Evolutionary conservation across 2,888 invertebrate species (phyloP).

Genomic region (Caenorhabditis panamensis): DNA sequence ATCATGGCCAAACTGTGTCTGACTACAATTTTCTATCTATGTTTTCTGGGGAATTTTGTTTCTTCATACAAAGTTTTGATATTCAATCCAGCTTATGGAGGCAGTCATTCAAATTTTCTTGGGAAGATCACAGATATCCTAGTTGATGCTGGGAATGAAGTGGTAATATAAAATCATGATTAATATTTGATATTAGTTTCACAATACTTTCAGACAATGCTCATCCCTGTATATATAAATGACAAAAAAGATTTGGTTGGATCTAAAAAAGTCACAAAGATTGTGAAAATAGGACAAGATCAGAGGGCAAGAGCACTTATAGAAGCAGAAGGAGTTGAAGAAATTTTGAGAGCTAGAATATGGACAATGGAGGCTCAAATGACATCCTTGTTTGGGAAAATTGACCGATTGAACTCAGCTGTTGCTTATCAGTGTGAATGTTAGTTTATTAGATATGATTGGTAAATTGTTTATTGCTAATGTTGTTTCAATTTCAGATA

Average conservation of each 20-base stretch:
- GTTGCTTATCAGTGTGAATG: constrained; percentile 38
- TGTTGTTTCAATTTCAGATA: constrained; percentile 25
- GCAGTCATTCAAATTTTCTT: constrained; percentile 62
- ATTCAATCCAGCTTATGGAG: constrained; percentile 64
- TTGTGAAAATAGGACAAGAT: constrained; percentile 40
- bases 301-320: constrained; percentile 14
- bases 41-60: background rate
- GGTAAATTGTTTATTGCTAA: background rate
- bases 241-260: constrained; percentile 38
- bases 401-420: constrained; percentile 23
- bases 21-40: background rate
- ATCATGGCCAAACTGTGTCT: no score
- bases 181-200: background rate
- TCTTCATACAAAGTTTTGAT: constrained; percentile 58
- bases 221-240: constrained; percentile 48
- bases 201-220: constrained; percentile 42
- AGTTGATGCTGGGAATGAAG: constrained; percentile 62
- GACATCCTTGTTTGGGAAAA: constrained; percentile 21
- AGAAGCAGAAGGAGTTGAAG: constrained; percentile 16
- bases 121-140: constrained; percentile 65
- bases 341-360: constrained; percentile 17
- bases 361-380: constrained; percentile 46
- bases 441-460: background rate
- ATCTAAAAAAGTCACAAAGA: constrained; percentile 51
- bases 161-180: constrained; percentile 37